Percentiles rank a stretch among this genome's conserved stretches.
Conservation (phyloP, 2,113 vertebrate genomes). For the Dipodomys merriami region DNA sequence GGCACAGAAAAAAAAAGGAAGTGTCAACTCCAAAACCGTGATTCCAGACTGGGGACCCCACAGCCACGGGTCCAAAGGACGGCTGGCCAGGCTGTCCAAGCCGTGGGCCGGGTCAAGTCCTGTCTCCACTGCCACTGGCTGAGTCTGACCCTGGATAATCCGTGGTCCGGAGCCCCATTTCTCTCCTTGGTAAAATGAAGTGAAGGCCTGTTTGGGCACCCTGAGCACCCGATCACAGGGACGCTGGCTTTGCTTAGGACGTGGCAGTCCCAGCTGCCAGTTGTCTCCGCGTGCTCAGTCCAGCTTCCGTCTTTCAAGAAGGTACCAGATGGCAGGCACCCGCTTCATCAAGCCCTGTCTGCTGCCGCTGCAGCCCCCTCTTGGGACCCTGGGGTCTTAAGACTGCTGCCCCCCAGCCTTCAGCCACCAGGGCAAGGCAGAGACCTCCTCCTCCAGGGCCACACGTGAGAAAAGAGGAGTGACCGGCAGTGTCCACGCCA, state of each 20-base stretch:
- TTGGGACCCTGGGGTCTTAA: neutral
- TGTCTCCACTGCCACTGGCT: fast-evolving
- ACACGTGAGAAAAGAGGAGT: fast-evolving
- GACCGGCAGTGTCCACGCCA: neutral
- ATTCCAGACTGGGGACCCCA: neutral
- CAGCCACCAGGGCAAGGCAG: neutral
- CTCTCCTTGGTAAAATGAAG: neutral
- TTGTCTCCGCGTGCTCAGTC: neutral
- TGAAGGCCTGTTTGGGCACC: neutral
- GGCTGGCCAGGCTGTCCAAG: fast-evolving
- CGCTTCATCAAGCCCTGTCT: neutral
- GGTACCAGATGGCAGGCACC: neutral
- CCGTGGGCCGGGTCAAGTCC: neutral
- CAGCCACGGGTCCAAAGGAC: fast-evolving
- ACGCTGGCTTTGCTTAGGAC: neutral
- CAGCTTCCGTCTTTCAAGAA: neutral
- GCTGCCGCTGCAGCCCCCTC: neutral
- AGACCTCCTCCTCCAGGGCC: fast-evolving
- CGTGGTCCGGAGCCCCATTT: neutral
- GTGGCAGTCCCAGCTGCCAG: neutral
- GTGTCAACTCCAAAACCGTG: neutral
- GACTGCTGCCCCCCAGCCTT: neutral
- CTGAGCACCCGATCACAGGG: neutral
- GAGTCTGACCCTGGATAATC: neutral
- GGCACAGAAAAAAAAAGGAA: neutral